Evolutionary conservation across 2,113 vertebrate species (phyloP).

Genomic region (Arenaria interpres): DNA sequence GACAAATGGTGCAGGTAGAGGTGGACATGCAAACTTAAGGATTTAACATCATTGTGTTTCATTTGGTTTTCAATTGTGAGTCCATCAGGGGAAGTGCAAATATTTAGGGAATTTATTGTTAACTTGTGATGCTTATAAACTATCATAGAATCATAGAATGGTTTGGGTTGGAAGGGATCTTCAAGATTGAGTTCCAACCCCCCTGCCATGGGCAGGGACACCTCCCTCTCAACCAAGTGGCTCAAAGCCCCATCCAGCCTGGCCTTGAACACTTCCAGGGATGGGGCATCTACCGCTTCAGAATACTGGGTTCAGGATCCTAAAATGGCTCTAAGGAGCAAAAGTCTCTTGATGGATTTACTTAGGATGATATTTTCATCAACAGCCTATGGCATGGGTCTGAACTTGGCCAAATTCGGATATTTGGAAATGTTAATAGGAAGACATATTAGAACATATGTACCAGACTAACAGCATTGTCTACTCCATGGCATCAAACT

Average conservation of each 20-base stretch:
- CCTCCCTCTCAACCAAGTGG: no score
- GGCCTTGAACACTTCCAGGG: no score
- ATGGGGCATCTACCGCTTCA: neutral
- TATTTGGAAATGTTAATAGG: neutral
- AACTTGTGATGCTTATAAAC: neutral
- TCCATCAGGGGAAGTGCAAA: neutral
- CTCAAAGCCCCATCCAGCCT: no score
- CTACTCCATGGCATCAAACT: neutral
- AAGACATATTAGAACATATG: neutral
- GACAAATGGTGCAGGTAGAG: neutral
- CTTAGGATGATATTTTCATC: neutral
- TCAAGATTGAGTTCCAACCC: no score
- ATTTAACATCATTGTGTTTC: neutral
- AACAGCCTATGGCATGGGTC: neutral
- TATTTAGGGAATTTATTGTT: neutral
- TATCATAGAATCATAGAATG: neutral
- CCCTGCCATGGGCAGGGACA: no score
- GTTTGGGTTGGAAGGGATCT: no score
- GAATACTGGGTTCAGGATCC: neutral
- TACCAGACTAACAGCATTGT: neutral
- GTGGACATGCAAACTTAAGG: neutral
- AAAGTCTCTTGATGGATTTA: neutral
- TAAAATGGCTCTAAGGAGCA: neutral
- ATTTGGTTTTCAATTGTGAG: fast-evolving
- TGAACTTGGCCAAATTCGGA: neutral